A percentile compares a stretch with the other conserved stretches of the same genome.
phyloP scores from a whole-genome alignment of 2,888 invertebrate species.

The Atethmia centrago region DNA sequence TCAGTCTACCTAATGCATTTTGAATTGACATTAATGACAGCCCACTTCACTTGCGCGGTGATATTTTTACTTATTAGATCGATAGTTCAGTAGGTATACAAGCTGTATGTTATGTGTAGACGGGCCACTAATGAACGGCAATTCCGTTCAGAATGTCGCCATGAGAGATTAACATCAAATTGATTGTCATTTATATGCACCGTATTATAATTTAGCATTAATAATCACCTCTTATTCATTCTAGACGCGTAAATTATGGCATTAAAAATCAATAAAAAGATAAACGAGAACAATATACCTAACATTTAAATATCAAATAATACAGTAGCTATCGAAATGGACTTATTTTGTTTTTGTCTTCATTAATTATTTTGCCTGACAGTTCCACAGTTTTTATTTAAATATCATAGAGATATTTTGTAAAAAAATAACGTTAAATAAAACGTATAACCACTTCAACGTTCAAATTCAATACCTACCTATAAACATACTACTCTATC shows the following conservation, averaged over 20 bases:
- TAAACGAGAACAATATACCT: slow-evolving; percentile 38
- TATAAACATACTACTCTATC: not conserved
- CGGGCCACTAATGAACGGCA: slow-evolving; percentile 31
- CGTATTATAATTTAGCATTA: slow-evolving; percentile 43
- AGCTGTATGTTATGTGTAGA: slow-evolving; percentile 5
- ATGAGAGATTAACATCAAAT: slow-evolving; percentile 43
- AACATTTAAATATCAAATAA: slow-evolving; percentile 41
- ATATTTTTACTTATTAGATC: too few relatives aligned
- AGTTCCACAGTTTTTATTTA: not conserved
- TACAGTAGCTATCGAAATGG: slow-evolving; percentile 32
- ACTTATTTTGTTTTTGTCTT: slow-evolving; percentile 20
- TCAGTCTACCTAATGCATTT: not conserved
- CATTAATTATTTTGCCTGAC: slow-evolving; percentile 1
- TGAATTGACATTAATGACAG: not conserved
- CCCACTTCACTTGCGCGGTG: not conserved
- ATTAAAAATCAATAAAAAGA: slow-evolving; percentile 47
- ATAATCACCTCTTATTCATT: slow-evolving; percentile 46
- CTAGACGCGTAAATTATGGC: slow-evolving; percentile 22
- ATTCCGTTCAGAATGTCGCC: slow-evolving; percentile 14
- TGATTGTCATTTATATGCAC: slow-evolving; percentile 37
- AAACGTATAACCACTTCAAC: not conserved
- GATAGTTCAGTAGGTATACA: not conserved
- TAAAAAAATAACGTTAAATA: not conserved
- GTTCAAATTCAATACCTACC: not conserved
- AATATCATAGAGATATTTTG: not conserved